These are phyloP conservation scores for Hypomecis punctinalis DNA, from an alignment of 2,888 invertebrate species.

Conservation along the genomic window DNA sequence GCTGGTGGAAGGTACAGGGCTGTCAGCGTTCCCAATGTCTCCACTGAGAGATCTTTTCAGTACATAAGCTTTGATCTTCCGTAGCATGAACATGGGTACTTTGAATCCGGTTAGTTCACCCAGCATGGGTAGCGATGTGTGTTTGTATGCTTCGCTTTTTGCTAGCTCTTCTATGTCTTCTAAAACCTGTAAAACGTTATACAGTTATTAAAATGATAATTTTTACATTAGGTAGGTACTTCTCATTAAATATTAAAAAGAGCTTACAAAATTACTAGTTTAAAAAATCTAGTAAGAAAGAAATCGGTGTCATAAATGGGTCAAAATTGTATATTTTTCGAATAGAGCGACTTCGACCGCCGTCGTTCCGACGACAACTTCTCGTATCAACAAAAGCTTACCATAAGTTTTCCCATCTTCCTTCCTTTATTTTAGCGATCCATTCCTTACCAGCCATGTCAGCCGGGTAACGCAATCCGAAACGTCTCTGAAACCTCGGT, in stretches of 20 bases:
- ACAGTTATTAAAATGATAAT: not conserved
- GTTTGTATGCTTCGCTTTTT: constrained; percentile 89
- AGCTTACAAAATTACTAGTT: no score
- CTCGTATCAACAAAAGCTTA: no score
- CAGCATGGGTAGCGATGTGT: constrained; percentile 86
- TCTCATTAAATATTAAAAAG: no score
- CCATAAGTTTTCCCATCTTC: no score
- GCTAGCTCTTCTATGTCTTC: constrained; percentile 92
- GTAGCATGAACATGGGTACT: constrained; percentile 89
- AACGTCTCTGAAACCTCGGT: no score
- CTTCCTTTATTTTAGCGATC: no score
- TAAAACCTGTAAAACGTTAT: constrained; percentile 77
- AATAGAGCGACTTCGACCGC: no score
- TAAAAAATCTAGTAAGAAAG: no score
- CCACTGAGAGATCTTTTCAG: constrained; percentile 66
- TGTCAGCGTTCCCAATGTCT: constrained; percentile 67
- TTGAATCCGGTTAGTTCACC: constrained; percentile 90
- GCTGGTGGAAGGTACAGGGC: constrained; percentile 73
- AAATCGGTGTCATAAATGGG: no score
- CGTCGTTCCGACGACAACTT: no score
- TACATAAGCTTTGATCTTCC: constrained; percentile 90
- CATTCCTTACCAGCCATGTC: constrained; percentile 93
- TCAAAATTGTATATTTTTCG: no score
- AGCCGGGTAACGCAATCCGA: constrained; percentile 91
- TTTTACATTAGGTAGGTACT: no score